Evolutionary conservation across 1,140 invertebrate genomes (phyloP).

Genomic region (Monochamus saltuarius): DNA sequence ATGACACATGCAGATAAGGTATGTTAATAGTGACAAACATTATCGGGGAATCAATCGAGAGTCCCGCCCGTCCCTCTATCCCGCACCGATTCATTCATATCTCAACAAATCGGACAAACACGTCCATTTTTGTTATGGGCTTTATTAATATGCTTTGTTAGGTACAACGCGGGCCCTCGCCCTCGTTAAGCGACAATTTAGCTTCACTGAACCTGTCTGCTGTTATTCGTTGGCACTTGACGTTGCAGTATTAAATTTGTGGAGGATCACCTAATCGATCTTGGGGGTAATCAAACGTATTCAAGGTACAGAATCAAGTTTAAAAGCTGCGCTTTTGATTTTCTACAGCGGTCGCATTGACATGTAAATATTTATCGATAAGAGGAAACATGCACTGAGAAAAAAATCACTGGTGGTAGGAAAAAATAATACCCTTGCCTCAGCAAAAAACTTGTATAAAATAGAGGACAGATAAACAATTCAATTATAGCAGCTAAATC

Average conservation of each 20-base stretch:
- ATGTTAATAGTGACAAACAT: constrained; percentile 31
- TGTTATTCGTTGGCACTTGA: constrained; percentile 1
- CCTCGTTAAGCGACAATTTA: constrained; percentile 19
- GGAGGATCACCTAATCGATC: no score
- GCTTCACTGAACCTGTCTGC: constrained; percentile 4
- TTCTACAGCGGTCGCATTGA: no score
- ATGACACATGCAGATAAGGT: constrained; percentile 21
- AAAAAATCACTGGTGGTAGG: no score
- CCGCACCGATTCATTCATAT: constrained; percentile 7
- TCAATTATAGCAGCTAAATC: no score
- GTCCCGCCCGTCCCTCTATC: background rate
- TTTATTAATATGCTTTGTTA: constrained; percentile 2
- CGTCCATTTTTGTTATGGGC: background rate
- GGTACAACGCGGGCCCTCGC: background rate
- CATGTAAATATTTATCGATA: no score
- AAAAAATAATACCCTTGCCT: no score
- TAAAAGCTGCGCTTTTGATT: no score
- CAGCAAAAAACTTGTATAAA: no score
- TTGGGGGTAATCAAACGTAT: no score
- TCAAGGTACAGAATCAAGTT: no score
- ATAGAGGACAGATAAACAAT: no score
- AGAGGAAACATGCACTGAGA: no score
- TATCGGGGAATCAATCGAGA: constrained; percentile 27
- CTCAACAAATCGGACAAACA: constrained; percentile 17
- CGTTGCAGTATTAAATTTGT: background rate